A percentile compares a stretch with the other conserved stretches of the same genome.
Conservation (phyloP, 2,888 invertebrate species). For the Cetonia aurata region DNA sequence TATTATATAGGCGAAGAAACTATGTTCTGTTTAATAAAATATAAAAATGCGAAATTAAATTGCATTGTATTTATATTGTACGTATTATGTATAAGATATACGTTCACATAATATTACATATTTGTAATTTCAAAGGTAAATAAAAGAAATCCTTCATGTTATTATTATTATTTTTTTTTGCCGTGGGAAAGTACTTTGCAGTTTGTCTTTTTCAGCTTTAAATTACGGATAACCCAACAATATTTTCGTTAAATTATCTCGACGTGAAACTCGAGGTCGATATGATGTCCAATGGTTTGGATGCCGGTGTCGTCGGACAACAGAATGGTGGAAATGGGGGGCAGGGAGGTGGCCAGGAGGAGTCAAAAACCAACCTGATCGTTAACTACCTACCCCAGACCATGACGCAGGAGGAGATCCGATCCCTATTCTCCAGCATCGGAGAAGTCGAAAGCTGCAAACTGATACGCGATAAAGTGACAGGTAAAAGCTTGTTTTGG, state of each 20-base stretch:
- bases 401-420: slow-evolving; percentile 99
- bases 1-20: slow-evolving; percentile 50
- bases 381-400: slow-evolving; percentile 99
- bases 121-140: too few species aligned
- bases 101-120: too few species aligned
- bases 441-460: slow-evolving; percentile 99
- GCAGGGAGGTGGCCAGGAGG: slow-evolving; percentile 75
- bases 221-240: slow-evolving; percentile 31
- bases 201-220: slow-evolving; percentile 31
- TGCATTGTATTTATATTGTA: neutral
- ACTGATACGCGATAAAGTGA: slow-evolving; percentile 97
- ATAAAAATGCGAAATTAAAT: slow-evolving; percentile 7
- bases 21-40: slow-evolving; percentile 38
- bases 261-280: slow-evolving; percentile 52
- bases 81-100: neutral
- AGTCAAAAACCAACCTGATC: slow-evolving; percentile 98
- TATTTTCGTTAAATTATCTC: slow-evolving; percentile 36
- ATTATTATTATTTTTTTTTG: neutral
- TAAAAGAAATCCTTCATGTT: too few species aligned
- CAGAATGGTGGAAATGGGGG: slow-evolving; percentile 82
- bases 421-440: slow-evolving; percentile 97
- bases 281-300: slow-evolving; percentile 88
- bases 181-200: neutral
- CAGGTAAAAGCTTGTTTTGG: slow-evolving; percentile 72
- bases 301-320: slow-evolving; percentile 82